Base-by-base conservation (phyloP, 2,797 vertebrate genomes). In the Gymnocypris eckloni region DNA sequence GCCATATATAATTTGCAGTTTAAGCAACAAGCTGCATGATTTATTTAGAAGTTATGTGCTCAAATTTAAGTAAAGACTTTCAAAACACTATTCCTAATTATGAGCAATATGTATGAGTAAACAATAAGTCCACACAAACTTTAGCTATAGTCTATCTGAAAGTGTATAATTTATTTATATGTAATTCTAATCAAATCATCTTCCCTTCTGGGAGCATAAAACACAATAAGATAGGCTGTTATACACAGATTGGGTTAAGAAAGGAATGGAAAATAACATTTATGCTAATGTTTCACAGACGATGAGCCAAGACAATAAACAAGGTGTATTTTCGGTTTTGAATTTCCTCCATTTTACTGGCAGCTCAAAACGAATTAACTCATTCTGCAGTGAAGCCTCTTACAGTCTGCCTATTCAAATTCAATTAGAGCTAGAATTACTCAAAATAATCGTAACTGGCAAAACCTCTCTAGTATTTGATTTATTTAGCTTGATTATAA, bases 271-370 rank as follows among this genome's bases (percentile, higher is more conserved):
- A 79, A 86, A 75, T 73, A 86, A 81, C 84, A 81, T 81, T 81
- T 86, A 86, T 64, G 56, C 77, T 81, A 86, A 86, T 86, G 84
- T 80, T 86, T 80, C 84, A 81, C 77, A 86, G 54, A 81, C 33
- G 20, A 86, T 75, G 84, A 81, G 84, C 76, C 76, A 85, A 80
- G 67, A 85, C 75, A 85, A 85, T 79, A 85, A 78, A 85, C 69
- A 86, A 86, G 84, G 78, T 86, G 78, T 75, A 54, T 39, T 75
- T 61, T 33, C 54, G 66, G 76, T 76, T 59, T 28, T 70, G 69
- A 28, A 33, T 75, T 72, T 73, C 56, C 56, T 37, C 69, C n/a
- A 10, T 81, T 80, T 81, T 66, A 41, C 69, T 81, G 52, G 69
- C 78, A 86, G 33, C 78, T 86, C 78, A 50, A 86, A 86, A 80